These are phyloP conservation scores for Ecdyonurus torrentis DNA, from an alignment of 2,888 invertebrate genomes.

Conservation along the genomic window DNA sequence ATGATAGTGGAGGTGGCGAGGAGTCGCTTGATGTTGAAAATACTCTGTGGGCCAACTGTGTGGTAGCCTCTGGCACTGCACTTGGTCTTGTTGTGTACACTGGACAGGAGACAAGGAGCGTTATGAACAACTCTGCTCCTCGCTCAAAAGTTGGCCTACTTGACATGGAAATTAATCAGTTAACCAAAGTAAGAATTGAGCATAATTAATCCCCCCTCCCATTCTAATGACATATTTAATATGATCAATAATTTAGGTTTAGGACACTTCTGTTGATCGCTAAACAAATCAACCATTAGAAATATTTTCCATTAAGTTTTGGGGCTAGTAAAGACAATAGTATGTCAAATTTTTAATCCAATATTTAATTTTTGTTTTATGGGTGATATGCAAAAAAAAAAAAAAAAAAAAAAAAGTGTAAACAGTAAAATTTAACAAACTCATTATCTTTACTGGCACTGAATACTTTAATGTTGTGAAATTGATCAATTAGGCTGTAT, in stretches of 20 bases:
- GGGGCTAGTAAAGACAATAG: too few relatives aligned
- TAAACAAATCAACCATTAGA: too few relatives aligned
- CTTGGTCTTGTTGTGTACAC: constrained; percentile 93
- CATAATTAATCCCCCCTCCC: neutral
- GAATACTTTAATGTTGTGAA: neutral
- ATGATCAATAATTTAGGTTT: neutral
- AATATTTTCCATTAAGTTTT: too few relatives aligned
- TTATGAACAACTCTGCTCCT: constrained; percentile 97
- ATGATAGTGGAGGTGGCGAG: constrained; percentile 43
- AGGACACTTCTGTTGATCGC: too few relatives aligned
- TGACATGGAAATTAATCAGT: constrained; percentile 89
- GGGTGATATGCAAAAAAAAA: too few relatives aligned
- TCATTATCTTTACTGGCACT: neutral
- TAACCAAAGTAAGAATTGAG: constrained; percentile 56
- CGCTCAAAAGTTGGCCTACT: constrained; percentile 90
- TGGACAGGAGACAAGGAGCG: constrained; percentile 88
- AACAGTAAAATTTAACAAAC: too few relatives aligned
- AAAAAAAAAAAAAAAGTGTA: too few relatives aligned
- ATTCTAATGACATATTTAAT: too few relatives aligned
- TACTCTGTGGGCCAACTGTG: constrained; percentile 96
- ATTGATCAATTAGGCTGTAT: neutral
- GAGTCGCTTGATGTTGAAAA: constrained; percentile 90
- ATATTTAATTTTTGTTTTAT: too few relatives aligned
- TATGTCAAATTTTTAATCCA: too few relatives aligned
- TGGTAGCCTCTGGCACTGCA: constrained; percentile 91